Conservation (phyloP, 2,888 invertebrate species). For the Hedya salicella region DNA sequence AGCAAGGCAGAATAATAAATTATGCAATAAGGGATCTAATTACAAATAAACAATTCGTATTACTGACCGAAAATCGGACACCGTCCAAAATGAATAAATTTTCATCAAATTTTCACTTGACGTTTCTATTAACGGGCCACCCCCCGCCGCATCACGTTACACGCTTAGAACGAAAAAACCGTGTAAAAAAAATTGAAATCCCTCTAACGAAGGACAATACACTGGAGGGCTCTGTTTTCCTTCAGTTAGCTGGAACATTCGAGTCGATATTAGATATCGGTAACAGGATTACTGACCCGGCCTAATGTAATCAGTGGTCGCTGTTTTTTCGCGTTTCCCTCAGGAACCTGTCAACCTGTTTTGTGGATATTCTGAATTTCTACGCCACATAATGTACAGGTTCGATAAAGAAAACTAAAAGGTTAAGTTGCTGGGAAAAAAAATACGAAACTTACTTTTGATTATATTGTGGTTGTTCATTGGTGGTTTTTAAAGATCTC, state of each 20-base stretch:
- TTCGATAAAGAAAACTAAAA: background rate
- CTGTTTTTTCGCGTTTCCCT: conserved; percentile 67
- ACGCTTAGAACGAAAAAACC: conserved; percentile 71
- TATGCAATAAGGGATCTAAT: background rate
- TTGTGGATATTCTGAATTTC: conserved; percentile 46
- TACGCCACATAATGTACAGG: background rate
- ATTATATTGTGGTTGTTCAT: no score
- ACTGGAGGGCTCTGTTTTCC: conserved; percentile 76
- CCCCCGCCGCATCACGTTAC: conserved; percentile 72
- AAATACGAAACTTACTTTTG: no score
- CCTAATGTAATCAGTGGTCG: conserved; percentile 80
- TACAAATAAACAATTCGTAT: conserved; percentile 11
- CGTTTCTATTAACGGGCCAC: conserved; percentile 80
- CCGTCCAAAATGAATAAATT: conserved; percentile 71
- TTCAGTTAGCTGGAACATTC: conserved; percentile 75
- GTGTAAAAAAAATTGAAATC: conserved; percentile 74
- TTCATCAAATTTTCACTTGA: conserved; percentile 62
- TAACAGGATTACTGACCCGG: conserved; percentile 84
- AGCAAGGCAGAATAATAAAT: no score
- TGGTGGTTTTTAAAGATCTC: no score
- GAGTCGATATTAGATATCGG: conserved; percentile 79
- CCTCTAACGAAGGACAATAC: conserved; percentile 82
- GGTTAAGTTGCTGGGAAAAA: background rate
- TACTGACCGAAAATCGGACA: conserved; percentile 42
- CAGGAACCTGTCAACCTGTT: conserved; percentile 64